Percentiles rank a stretch among this genome's conserved stretches.
These are phyloP conservation scores for Tinea trinotella DNA, from an alignment of 2,888 invertebrate genomes.

Conservation along the genomic window DNA sequence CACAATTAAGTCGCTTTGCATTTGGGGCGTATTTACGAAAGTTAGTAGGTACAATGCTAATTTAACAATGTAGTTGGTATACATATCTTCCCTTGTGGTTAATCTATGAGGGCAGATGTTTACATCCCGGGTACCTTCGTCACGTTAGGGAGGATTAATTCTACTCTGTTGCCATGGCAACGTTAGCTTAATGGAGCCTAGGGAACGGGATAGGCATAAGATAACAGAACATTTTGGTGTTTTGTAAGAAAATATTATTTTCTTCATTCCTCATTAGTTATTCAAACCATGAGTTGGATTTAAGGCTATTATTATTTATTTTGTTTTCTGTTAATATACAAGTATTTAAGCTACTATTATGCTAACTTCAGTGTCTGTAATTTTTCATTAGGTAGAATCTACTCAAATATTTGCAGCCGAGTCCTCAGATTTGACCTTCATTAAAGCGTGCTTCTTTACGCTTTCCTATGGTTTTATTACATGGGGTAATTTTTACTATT, in stretches of 20 bases:
- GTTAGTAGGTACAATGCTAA: background rate
- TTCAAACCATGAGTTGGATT: too few species aligned
- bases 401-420: too few species aligned
- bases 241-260: background rate
- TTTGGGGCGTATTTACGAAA: background rate
- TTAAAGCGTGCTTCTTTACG: too few species aligned
- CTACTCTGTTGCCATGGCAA: conserved; percentile 4
- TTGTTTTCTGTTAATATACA: too few species aligned
- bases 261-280: too few species aligned
- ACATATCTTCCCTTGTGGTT: background rate
- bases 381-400: too few species aligned
- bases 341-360: too few species aligned
- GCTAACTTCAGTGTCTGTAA: too few species aligned
- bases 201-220: background rate
- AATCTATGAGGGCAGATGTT: conserved; percentile 9
- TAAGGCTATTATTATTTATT: too few species aligned
- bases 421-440: too few species aligned
- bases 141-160: conserved; percentile 6
- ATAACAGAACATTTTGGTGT: background rate
- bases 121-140: conserved; percentile 9
- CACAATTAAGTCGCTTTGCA: background rate
- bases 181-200: conserved; percentile 6
- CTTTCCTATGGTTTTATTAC: too few species aligned
- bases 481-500: too few species aligned
- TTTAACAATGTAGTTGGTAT: background rate